phyloP scores from a whole-genome alignment of 2,113 vertebrate genomes.

The Neopipo cinnamomea region DNA sequence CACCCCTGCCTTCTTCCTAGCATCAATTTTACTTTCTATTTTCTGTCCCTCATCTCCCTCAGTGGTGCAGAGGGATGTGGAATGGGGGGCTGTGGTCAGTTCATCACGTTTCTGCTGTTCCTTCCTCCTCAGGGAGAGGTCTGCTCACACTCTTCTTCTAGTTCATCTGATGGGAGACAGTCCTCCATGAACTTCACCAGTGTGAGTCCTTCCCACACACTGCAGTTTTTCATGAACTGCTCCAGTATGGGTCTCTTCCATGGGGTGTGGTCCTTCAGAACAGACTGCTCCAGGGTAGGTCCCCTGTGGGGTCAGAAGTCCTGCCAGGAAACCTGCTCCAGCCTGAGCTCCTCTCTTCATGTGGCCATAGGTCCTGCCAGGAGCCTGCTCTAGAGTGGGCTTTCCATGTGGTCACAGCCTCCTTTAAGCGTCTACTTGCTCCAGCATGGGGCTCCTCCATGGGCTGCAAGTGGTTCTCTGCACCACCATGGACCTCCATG shows the following conservation, averaged over 20 bases:
- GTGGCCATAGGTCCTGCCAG: not conserved
- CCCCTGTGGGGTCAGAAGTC: not conserved
- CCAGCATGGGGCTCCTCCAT: not conserved
- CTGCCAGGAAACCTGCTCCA: not conserved
- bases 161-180: not conserved
- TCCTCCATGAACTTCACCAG: not conserved
- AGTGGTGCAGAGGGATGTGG: not conserved
- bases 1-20: not conserved
- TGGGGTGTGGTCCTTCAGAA: not conserved
- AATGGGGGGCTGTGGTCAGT: not conserved
- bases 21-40: not conserved
- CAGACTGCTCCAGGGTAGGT: not conserved
- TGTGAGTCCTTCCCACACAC: accelerated
- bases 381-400: not conserved
- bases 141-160: not conserved
- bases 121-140: not conserved
- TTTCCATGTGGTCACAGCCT: not conserved
- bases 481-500: not conserved
- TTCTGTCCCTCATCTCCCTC: not conserved
- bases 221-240: not conserved
- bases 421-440: not conserved
- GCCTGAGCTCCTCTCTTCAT: not conserved
- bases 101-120: not conserved
- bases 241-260: not conserved
- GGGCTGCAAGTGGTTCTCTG: not conserved